These are phyloP conservation scores for Meda fulgida DNA, from an alignment of 2,797 vertebrate species.

Conservation along the genomic window DNA sequence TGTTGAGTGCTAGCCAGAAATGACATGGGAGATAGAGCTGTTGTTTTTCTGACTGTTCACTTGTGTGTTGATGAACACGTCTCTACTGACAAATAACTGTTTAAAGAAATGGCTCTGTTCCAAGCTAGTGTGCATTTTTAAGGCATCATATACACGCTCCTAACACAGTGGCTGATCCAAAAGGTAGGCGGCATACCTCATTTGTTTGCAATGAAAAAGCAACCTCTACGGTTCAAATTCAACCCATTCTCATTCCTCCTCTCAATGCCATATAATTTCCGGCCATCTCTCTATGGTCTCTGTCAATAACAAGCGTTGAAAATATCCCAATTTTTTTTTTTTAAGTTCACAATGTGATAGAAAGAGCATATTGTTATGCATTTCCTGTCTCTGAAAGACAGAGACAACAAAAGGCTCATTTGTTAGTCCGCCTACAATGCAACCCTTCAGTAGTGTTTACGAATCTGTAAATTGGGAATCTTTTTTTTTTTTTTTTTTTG, in stretches of 20 bases:
- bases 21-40: constrained; percentile 36
- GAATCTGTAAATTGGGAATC: constrained; percentile 42
- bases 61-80: not conserved
- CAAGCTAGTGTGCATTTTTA: not conserved
- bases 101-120: not conserved
- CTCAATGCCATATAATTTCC: not conserved
- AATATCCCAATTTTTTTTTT: not conserved
- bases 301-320: constrained; percentile 15
- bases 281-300: not conserved
- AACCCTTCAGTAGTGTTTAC: constrained; percentile 18
- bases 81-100: not conserved
- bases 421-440: constrained; percentile 21
- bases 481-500: no score
- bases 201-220: constrained; percentile 1
- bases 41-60: constrained; percentile 26
- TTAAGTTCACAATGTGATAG: not conserved
- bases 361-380: constrained; percentile 18
- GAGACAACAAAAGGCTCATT: constrained; percentile 33
- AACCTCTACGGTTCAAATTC: not conserved
- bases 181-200: not conserved
- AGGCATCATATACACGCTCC: not conserved
- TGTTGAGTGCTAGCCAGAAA: constrained; percentile 5
- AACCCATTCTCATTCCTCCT: not conserved
- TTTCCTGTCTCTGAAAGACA: constrained; percentile 17
- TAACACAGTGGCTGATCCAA: not conserved